Evolutionary conservation across 2,113 vertebrate genomes (phyloP), one percentile per base, ranked within the genome.

Genomic region (Myxocyprinus asiaticus): DNA sequence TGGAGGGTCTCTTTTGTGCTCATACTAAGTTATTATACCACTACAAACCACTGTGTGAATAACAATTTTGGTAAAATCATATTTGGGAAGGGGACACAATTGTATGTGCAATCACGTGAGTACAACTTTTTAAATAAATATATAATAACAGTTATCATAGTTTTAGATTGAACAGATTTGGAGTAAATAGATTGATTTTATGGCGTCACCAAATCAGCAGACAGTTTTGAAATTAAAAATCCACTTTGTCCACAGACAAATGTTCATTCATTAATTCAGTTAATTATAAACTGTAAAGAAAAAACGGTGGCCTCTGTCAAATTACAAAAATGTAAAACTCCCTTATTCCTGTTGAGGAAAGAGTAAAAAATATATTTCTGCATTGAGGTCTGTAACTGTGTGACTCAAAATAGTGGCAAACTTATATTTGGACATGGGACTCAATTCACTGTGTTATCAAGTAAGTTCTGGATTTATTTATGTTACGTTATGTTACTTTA

Each of bases 11-110:
- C 22, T 33, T 33, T 6, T 3, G n/a, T 6, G 55, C 4, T 58
- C 5, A 15, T 58, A n/a, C 9, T n/a, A 53, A 15, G 44, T 77
- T 50, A 67, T 67, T 77, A 44, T 77, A 42, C 1, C 22, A 42
- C 43, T 4, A 64, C 51, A 33, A 11, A 53, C 55, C 51, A 22
- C 17, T 73, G 68, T 80, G 78, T 62, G 66, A 69, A 59, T 51
- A 47, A 15, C 42, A 70, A 69, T 14, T n/a, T 9, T 51, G 15
- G 33, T 10, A 78, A 50, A 17, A 42, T 50, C 14, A 63, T 51
- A 58, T 73, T 73, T 73, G 70, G 51, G 14, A 43, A 9, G 9
- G 70, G 70, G 42, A 45, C 33, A 15, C 70, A 44, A 58, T 15
- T 73, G 5, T n/a, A 58, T 17, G 43, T 73, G 15, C 53, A 45